Percentiles rank a stretch among this genome's conserved stretches.
Evolutionary conservation across 2,113 vertebrate genomes (phyloP).

Genomic region (Xiphias gladius): DNA sequence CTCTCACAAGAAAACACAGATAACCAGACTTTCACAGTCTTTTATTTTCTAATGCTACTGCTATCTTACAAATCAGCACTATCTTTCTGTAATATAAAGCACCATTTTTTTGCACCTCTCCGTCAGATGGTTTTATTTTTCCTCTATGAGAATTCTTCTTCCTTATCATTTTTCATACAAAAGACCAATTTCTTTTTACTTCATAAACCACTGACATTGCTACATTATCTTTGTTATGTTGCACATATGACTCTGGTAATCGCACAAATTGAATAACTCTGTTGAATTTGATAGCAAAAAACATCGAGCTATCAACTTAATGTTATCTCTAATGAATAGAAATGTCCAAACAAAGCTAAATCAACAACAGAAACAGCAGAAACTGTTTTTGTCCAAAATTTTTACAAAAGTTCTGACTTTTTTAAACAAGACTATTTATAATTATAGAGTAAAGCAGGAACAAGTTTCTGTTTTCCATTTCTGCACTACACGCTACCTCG

Average conservation of each 20-base stretch:
- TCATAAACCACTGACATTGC: constrained; percentile 14
- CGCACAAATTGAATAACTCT: constrained; percentile 10
- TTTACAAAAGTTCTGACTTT: not conserved
- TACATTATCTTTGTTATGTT: constrained; percentile 30
- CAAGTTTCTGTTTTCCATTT: too few species aligned
- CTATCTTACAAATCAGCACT: constrained; percentile 37
- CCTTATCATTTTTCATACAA: constrained; percentile 40
- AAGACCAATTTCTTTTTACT: constrained; percentile 40
- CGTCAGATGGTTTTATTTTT: constrained; percentile 12
- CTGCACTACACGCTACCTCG: too few species aligned
- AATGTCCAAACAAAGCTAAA: constrained; percentile 37
- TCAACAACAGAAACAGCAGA: not conserved
- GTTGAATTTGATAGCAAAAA: constrained; percentile 21
- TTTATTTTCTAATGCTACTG: constrained; percentile 46
- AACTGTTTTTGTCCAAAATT: not conserved
- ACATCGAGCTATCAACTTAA: constrained; percentile 10
- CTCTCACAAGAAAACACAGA: not conserved
- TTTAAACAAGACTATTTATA: too few species aligned
- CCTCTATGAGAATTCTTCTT: constrained; percentile 9
- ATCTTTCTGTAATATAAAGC: constrained; percentile 39
- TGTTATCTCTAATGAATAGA: constrained; percentile 17
- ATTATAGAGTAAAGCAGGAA: too few species aligned
- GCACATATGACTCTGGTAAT: constrained; percentile 15
- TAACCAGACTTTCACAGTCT: constrained; percentile 13
- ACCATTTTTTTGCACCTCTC: constrained; percentile 56